Evolutionary conservation across 2,888 invertebrate genomes (phyloP), one percentile per base, ranked within the genome.

Genomic region (Hirtodrosophila histrioides): DNA sequence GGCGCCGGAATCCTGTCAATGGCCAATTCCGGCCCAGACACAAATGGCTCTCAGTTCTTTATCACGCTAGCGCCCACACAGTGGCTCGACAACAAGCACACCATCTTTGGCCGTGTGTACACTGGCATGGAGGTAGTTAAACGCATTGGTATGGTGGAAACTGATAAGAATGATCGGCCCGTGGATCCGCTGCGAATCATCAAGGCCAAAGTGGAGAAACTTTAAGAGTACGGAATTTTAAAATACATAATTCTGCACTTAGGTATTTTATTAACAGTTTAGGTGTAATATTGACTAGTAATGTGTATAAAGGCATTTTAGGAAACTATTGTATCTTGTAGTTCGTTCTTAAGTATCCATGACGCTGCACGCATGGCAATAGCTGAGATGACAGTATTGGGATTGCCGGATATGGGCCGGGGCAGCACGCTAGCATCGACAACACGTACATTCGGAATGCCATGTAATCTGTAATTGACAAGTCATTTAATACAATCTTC

Each of bases 21-120:
- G 99, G 99, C 99, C 0, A 99, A 99, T 93, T 96, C 98, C 17
- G 99, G 99, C 0, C 98, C 98, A 0, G 95, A 99, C 89, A 95
- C 97, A 5, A 99, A 99, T 91, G 99, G 99, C 3, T 98, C 98
- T 31, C 99, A 99, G 91, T 99, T 99, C 93, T 99, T 99, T 87
- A 97, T 99, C 46, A 98, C 99, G 0, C 92, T 99, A 65, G 98
- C 96, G 0, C 98, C 99, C 1, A 97, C 98, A 0, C 98, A 99
- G 87, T 99, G 99, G 98, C 93, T 99, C 36, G 99, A 99, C 93
- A 97, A 97, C 9, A 99, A 99, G 91, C 99, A 99, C 92, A 94
- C 98, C 2, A 98, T 99, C 89, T 99, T 99, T 92, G 99, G 97
- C 78, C 93, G 99, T 74, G 93, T 99, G 5, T 94, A 95, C 86